These are phyloP conservation scores for Exaiptasia diaphana DNA, from an alignment of 64 coral and sea anemone species.

Conservation along the genomic window DNA sequence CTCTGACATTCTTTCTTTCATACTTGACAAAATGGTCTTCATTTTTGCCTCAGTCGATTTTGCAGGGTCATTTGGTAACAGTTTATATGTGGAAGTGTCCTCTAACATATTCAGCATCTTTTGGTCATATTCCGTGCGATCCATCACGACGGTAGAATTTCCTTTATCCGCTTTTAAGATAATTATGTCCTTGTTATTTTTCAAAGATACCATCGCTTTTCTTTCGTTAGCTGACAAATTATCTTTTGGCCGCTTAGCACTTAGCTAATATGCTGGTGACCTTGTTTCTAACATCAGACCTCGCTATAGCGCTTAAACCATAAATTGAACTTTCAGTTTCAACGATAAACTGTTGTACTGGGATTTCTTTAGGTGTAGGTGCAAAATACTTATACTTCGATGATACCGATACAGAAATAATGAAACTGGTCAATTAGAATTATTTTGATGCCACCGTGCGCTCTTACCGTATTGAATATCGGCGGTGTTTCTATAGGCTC, in stretches of 20 bases:
- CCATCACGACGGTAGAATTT: background rate
- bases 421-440: too few relatives aligned
- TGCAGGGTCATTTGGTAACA: background rate
- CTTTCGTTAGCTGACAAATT: background rate
- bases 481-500: constrained; percentile 83
- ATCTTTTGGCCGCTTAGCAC: background rate
- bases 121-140: background rate
- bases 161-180: background rate
- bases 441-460: background rate
- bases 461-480: constrained; percentile 82
- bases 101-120: background rate
- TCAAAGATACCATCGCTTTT: background rate
- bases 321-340: background rate
- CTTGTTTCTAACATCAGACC: background rate
- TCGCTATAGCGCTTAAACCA: background rate
- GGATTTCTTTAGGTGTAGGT: background rate
- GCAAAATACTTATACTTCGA: background rate
- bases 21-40: background rate
- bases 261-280: background rate
- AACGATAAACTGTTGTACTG: background rate
- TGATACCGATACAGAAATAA: background rate
- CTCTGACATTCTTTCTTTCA: background rate
- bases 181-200: background rate
- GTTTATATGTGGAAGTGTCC: background rate
- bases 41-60: background rate